Conservation (phyloP, 2,888 invertebrate species). For the Ophion costatus region DNA sequence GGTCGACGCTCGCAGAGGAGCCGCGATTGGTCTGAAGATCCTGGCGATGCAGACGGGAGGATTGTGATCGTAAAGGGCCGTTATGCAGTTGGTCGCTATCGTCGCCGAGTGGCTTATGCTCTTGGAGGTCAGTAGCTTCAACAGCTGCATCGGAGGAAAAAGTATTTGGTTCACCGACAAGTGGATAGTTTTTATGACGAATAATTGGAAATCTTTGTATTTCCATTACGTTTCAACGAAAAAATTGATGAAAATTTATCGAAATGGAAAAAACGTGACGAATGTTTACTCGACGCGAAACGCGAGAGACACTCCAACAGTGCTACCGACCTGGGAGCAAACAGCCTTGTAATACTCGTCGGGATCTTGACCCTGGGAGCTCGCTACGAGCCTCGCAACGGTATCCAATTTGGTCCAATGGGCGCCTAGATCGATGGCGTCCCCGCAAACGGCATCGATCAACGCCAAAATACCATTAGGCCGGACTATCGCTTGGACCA, state of each 20-base stretch:
- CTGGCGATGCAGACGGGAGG: slow-evolving; percentile 81
- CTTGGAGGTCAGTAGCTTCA: slow-evolving; percentile 83
- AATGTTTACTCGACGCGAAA: background rate
- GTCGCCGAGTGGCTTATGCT: slow-evolving; percentile 83
- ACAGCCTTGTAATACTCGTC: slow-evolving; percentile 84
- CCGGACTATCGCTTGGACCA: slow-evolving; percentile 86
- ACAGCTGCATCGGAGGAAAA: slow-evolving; percentile 81
- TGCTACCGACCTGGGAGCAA: slow-evolving; percentile 79
- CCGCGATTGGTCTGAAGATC: slow-evolving; percentile 80
- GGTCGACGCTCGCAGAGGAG: slow-evolving; percentile 73
- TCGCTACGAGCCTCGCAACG: slow-evolving; percentile 87
- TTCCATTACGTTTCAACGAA: no score
- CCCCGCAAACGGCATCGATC: slow-evolving; percentile 87
- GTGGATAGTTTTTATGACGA: no score
- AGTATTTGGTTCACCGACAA: background rate
- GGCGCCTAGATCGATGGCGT: slow-evolving; percentile 85
- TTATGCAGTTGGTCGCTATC: slow-evolving; percentile 86
- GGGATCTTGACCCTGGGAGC: slow-evolving; percentile 84
- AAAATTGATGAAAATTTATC: no score
- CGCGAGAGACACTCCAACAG: background rate
- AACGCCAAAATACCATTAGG: slow-evolving; percentile 88
- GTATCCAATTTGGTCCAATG: slow-evolving; percentile 89
- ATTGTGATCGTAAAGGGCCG: slow-evolving; percentile 85
- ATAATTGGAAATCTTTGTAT: no score
- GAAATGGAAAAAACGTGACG: no score